Percentiles rank a stretch among this genome's conserved stretches.
These are phyloP conservation scores for Hesperophylax magnus DNA, from an alignment of 1,140 invertebrate species.

Conservation along the genomic window DNA sequence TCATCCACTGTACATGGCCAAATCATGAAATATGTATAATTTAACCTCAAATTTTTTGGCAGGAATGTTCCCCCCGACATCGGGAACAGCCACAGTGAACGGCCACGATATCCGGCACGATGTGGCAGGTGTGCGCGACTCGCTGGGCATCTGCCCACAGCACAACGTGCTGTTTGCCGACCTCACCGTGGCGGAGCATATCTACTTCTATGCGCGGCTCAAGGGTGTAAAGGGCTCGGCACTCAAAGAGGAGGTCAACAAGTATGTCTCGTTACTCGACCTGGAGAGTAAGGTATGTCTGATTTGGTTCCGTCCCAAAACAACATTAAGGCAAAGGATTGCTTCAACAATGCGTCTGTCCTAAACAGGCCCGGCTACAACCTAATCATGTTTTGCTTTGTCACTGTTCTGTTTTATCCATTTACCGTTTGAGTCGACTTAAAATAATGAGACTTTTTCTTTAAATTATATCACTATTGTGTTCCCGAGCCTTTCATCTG, in stretches of 20 bases:
- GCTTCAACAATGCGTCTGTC: too few species aligned
- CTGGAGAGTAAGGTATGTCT: conserved; percentile 69
- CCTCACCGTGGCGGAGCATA: conserved; percentile 91
- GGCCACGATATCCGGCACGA: conserved; percentile 78
- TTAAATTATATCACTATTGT: too few species aligned
- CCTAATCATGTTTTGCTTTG: too few species aligned
- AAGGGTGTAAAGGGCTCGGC: conserved; percentile 76
- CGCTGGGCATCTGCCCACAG: conserved; percentile 93
- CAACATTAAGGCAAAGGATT: too few species aligned
- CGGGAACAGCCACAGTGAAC: conserved; percentile 80
- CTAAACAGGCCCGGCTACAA: too few species aligned
- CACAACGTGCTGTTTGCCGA: conserved; percentile 95
- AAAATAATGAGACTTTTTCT: too few species aligned
- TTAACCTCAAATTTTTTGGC: background rate
- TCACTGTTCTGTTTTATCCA: too few species aligned
- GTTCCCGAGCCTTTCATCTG: too few species aligned
- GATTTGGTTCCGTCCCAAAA: background rate
- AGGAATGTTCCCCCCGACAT: conserved; percentile 81
- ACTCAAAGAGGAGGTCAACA: conserved; percentile 71
- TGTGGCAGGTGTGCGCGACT: conserved; percentile 73
- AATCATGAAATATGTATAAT: too few species aligned
- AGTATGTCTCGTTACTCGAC: conserved; percentile 79
- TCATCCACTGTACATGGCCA: too few species aligned
- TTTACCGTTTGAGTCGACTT: too few species aligned
- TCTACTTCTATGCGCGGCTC: conserved; percentile 87